Percentiles rank a stretch among this genome's conserved stretches.
Evolutionary conservation across 2,888 invertebrate species (phyloP).

Genomic region (Criorhina ranunculi): DNA sequence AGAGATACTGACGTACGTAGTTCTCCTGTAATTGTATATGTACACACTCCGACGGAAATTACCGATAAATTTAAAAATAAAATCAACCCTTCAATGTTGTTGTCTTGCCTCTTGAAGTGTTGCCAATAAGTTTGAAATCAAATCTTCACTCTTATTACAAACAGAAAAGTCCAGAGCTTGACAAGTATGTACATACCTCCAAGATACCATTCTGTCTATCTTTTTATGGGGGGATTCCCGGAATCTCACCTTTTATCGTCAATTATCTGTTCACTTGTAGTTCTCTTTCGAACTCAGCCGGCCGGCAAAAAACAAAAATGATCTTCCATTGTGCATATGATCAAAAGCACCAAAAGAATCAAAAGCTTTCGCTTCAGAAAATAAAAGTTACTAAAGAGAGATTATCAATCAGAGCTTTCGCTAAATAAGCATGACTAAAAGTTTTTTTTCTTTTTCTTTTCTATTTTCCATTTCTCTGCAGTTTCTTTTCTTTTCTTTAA

Average conservation of each 20-base stretch:
- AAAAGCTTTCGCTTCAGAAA: conserved; percentile 19
- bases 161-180: background rate
- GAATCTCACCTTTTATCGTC: conserved; percentile 7
- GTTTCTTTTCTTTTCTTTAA: conserved; percentile 12
- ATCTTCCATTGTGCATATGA: conserved; percentile 28
- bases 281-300: conserved; percentile 6
- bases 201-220: background rate
- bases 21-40: too few species aligned
- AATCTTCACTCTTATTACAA: too few species aligned
- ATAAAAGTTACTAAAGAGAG: background rate
- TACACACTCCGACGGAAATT: too few species aligned
- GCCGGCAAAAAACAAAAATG: conserved; percentile 29
- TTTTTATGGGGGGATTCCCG: background rate
- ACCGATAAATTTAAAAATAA: too few species aligned
- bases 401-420: background rate
- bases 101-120: too few species aligned
- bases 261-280: background rate
- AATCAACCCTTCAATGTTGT: too few species aligned
- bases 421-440: conserved; percentile 10
- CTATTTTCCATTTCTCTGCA: background rate
- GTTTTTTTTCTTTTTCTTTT: conserved; percentile 11
- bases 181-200: background rate
- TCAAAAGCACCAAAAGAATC: background rate
- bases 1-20: too few species aligned
- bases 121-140: too few species aligned